phyloP scores from a whole-genome alignment of 2,797 vertebrate species.

The Alosa sapidissima region DNA sequence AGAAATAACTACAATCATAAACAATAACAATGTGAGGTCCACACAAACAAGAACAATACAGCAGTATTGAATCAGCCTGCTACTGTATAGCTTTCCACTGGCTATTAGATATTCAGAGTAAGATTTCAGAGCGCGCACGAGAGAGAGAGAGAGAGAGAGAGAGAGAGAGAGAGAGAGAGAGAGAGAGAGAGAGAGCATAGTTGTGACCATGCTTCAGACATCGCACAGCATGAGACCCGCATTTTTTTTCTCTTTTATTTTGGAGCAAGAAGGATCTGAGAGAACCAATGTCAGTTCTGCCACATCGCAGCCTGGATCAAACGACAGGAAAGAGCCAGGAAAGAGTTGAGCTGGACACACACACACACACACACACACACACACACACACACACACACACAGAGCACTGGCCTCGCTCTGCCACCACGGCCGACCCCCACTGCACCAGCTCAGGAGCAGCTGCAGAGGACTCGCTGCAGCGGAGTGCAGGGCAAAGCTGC shows the following conservation, averaged over 20 bases:
- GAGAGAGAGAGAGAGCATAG: neutral
- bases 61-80: neutral
- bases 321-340: constrained; percentile 4
- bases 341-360: neutral
- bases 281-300: neutral
- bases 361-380: neutral
- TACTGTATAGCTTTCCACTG: neutral
- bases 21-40: neutral
- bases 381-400: neutral
- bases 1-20: neutral
- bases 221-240: neutral
- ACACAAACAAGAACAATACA: neutral
- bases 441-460: neutral
- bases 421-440: neutral
- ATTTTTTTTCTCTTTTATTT: neutral
- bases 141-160: neutral
- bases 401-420: neutral
- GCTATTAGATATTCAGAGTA: too few species aligned
- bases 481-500: neutral
- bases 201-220: neutral
- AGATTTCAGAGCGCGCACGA: neutral
- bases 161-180: neutral
- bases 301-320: neutral
- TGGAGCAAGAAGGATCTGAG: neutral
- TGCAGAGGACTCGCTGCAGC: neutral